These are phyloP conservation scores for Subanguina moxae DNA, from an alignment of 1,140 invertebrate genomes.

Conservation along the genomic window DNA sequence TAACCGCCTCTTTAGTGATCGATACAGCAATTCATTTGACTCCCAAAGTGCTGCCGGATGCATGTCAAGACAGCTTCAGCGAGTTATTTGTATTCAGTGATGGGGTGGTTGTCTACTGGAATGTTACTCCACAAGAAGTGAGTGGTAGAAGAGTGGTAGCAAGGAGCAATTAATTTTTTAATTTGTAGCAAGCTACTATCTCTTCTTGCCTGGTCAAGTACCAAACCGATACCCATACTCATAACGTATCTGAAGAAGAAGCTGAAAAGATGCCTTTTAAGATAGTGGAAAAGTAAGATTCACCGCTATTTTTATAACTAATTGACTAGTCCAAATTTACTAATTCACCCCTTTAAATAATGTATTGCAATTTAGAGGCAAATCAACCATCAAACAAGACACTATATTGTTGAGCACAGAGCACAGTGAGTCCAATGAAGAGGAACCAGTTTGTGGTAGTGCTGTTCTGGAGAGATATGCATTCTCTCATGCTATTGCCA, in stretches of 20 bases:
- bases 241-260: not conserved
- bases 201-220: not conserved
- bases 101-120: constrained; percentile 16
- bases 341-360: too few relatives aligned
- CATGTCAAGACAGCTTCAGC: not conserved
- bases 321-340: too few relatives aligned
- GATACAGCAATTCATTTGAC: constrained; percentile 3
- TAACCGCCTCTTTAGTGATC: not conserved
- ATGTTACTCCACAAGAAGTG: not conserved
- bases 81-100: constrained; percentile 17
- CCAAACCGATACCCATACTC: not conserved
- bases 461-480: constrained; percentile 39
- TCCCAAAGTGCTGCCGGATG: not conserved
- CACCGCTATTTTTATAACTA: too few relatives aligned
- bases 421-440: not conserved
- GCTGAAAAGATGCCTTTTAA: constrained; percentile 5
- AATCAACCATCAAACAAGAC: constrained; percentile 8
- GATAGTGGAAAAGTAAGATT: not conserved
- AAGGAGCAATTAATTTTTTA: constrained; percentile 1
- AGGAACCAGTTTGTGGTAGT: not conserved
- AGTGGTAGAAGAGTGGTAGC: not conserved
- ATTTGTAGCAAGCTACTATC: constrained; percentile 2
- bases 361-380: constrained; percentile 2
- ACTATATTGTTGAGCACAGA: not conserved
- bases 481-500: constrained; percentile 41